These are phyloP conservation scores for Irena cyanogastra DNA, from an alignment of 2,113 vertebrate genomes.

Conservation along the genomic window DNA sequence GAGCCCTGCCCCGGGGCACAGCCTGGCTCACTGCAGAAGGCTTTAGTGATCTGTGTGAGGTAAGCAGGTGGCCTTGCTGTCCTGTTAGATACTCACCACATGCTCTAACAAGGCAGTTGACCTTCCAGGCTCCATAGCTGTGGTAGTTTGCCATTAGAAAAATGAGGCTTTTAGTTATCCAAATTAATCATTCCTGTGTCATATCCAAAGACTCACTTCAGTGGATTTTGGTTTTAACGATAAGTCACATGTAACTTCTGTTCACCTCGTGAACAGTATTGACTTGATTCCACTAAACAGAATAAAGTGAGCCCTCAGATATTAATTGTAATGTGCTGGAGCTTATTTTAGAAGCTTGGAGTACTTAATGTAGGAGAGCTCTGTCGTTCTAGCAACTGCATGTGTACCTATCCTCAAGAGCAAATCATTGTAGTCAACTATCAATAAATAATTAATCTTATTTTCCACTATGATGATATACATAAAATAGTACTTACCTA, in stretches of 20 bases:
- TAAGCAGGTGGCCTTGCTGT: not conserved
- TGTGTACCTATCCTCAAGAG: not conserved
- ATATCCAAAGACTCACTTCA: not conserved
- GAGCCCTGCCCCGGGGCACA: not conserved
- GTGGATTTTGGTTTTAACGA: not conserved
- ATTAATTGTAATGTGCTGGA: slow-evolving; percentile 11
- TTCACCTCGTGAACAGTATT: not conserved
- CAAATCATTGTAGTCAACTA: not conserved
- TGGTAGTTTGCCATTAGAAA: not conserved
- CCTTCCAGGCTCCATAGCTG: not conserved
- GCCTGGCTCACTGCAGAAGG: not conserved
- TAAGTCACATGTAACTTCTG: not conserved
- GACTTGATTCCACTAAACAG: not conserved
- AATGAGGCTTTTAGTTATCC: not conserved
- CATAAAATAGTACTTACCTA: not conserved
- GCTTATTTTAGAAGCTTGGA: slow-evolving; percentile 6
- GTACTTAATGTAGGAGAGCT: not conserved
- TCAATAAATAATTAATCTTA: not conserved
- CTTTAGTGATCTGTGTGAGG: not conserved
- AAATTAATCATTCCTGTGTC: not conserved
- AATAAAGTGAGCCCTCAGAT: not conserved
- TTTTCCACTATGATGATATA: not conserved
- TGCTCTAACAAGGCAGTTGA: not conserved
- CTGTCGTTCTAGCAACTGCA: slow-evolving; percentile 21
- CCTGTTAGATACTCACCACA: fast-evolving